These are phyloP conservation scores for Tachystola acroxantha DNA, from an alignment of 2,888 invertebrate genomes.

Conservation along the genomic window DNA sequence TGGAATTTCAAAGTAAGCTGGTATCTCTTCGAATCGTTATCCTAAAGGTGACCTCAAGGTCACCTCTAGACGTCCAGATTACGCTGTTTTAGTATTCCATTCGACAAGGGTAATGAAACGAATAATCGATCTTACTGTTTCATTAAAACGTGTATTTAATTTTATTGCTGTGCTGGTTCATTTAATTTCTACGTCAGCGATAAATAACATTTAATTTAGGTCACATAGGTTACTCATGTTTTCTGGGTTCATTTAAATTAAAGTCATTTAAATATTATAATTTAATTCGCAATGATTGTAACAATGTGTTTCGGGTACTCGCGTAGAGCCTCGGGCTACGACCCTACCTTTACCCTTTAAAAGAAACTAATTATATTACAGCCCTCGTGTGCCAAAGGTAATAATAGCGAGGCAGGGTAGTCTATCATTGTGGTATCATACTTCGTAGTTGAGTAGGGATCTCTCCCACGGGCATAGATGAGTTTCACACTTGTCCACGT, in stretches of 20 bases:
- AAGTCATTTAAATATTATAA: no score
- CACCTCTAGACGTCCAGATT: not conserved
- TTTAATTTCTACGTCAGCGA: no score
- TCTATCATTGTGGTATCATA: slow-evolving; percentile 40
- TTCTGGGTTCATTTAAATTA: no score
- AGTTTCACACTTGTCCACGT: slow-evolving; percentile 33
- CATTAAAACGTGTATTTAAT: not conserved
- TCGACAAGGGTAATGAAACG: not conserved
- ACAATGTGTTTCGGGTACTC: no score
- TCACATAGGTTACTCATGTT: no score
- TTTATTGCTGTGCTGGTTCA: not conserved
- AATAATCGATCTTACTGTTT: not conserved
- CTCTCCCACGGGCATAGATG: slow-evolving; percentile 37
- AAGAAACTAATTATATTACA: slow-evolving; percentile 28
- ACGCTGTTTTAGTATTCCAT: not conserved
- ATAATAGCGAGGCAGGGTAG: slow-evolving; percentile 19
- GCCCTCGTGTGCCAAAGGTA: slow-evolving; percentile 14
- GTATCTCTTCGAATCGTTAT: no score
- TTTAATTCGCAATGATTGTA: no score
- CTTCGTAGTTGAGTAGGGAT: slow-evolving; percentile 33
- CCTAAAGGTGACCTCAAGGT: no score
- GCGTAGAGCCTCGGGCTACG: no score
- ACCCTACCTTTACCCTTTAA: slow-evolving; percentile 3
- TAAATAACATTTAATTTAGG: no score
- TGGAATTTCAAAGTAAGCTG: no score